Evolutionary conservation across 1,140 invertebrate genomes (phyloP).

Genomic region (Yoshiicerus persimilis): DNA sequence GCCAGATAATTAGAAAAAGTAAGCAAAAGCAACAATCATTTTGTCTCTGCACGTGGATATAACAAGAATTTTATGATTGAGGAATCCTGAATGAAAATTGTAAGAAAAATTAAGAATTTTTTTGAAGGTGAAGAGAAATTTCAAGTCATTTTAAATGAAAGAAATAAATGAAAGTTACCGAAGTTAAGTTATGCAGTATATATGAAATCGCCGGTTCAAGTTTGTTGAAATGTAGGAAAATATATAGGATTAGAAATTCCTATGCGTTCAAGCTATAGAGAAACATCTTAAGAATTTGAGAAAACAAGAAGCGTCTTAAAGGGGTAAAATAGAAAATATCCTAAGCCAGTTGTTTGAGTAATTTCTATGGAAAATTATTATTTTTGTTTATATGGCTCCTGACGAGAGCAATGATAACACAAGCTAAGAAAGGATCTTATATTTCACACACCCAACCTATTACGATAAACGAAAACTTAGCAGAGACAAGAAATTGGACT

Average conservation of each 20-base stretch:
- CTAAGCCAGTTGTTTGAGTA: background rate
- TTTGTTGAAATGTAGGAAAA: background rate
- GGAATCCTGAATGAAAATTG: background rate
- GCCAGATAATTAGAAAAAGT: background rate
- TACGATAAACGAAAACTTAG: background rate
- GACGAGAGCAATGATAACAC: background rate
- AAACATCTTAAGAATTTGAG: no score
- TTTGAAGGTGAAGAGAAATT: background rate
- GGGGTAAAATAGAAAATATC: background rate
- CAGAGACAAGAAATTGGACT: background rate
- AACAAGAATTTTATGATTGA: background rate
- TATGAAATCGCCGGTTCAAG: background rate
- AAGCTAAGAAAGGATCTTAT: background rate
- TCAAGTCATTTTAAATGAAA: background rate
- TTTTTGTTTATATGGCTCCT: background rate
- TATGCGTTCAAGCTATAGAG: background rate
- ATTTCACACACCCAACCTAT: background rate
- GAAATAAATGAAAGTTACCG: background rate
- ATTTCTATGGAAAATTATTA: background rate
- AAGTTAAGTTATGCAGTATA: background rate
- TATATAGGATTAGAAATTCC: background rate
- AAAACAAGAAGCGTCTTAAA: background rate
- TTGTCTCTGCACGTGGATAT: background rate
- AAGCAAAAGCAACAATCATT: background rate
- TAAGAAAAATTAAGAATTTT: background rate